Evolutionary conservation across 2,888 invertebrate genomes (phyloP).

Genomic region (Gerris lacustris): DNA sequence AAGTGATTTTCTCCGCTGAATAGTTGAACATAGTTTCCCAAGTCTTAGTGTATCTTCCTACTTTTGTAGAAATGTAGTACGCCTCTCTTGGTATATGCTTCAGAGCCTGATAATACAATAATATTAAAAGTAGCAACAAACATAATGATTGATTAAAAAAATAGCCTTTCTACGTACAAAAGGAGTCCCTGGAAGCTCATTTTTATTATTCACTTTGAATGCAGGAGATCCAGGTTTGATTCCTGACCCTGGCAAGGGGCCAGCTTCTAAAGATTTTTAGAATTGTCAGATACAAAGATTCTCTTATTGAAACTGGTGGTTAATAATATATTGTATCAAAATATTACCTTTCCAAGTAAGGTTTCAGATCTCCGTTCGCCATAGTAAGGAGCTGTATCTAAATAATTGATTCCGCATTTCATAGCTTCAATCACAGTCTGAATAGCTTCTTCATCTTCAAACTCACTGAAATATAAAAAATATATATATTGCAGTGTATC

Average conservation of each 20-base stretch:
- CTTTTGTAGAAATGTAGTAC: constrained; percentile 85
- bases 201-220: too few species aligned
- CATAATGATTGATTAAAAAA: background rate
- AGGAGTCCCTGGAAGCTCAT: too few species aligned
- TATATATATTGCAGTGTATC: constrained; percentile 14
- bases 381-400: constrained; percentile 89
- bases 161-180: too few species aligned
- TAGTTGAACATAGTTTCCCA: constrained; percentile 75
- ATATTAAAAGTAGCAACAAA: constrained; percentile 28
- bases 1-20: constrained; percentile 56
- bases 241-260: too few species aligned
- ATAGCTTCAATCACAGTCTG: constrained; percentile 57
- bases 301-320: too few species aligned
- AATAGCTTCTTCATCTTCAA: constrained; percentile 53
- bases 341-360: constrained; percentile 59
- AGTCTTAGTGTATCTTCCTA: constrained; percentile 66
- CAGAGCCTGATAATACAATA: constrained; percentile 48
- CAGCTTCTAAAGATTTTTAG: too few species aligned
- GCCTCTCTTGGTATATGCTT: constrained; percentile 63
- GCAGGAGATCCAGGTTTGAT: too few species aligned
- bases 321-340: background rate
- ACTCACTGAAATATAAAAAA: constrained; percentile 40
- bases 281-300: too few species aligned
- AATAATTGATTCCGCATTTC: constrained; percentile 71
- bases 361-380: constrained; percentile 77